Evolutionary conservation across 2,113 vertebrate species (phyloP).

Genomic region (Bos indicus): DNA sequence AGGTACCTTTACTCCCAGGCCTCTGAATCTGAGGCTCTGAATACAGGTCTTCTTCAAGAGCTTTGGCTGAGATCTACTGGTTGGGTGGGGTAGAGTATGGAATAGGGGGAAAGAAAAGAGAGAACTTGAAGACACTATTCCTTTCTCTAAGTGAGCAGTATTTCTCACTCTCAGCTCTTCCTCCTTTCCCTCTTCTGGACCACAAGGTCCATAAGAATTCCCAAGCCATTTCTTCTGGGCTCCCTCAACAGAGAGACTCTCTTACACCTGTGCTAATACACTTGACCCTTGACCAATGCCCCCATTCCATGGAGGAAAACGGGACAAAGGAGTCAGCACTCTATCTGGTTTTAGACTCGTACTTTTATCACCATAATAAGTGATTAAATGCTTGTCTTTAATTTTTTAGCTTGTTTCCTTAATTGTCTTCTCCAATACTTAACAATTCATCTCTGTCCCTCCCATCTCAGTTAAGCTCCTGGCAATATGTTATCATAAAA

Average conservation of each 20-base stretch:
- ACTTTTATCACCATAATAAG: background rate
- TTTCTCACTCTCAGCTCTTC: background rate
- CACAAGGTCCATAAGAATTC: background rate
- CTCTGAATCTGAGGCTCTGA: background rate
- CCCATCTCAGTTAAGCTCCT: background rate
- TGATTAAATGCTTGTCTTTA: background rate
- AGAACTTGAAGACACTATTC: background rate
- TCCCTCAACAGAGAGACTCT: background rate
- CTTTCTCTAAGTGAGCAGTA: background rate
- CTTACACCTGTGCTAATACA: background rate
- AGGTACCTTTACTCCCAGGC: background rate
- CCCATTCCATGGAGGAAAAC: background rate
- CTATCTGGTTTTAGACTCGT: background rate
- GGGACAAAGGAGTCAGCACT: background rate
- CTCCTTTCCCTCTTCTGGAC: background rate
- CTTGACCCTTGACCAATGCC: background rate
- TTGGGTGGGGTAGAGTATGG: background rate
- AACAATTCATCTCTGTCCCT: background rate
- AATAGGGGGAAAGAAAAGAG: fast-evolving
- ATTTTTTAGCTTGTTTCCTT: background rate
- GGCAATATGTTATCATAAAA: background rate
- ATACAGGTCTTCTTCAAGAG: background rate
- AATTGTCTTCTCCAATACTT: background rate
- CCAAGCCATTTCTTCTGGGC: background rate
- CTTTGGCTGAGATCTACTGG: background rate